phyloP scores from a whole-genome alignment of 2,888 invertebrate genomes.

The Cantharis rustica region DNA sequence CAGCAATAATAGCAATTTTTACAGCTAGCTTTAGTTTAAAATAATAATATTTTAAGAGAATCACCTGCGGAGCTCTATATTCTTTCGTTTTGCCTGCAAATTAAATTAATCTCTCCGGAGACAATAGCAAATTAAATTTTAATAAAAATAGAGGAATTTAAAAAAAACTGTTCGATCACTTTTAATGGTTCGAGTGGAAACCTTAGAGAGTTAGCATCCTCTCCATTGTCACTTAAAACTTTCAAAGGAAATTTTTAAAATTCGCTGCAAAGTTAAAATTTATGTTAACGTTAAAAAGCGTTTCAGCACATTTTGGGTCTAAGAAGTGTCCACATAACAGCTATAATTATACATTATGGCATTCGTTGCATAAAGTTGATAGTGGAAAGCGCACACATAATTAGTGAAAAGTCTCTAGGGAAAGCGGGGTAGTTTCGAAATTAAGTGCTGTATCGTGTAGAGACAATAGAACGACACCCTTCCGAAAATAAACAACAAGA shows the following conservation, averaged over 20 bases:
- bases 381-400: constrained; percentile 1
- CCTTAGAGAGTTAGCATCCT: not conserved
- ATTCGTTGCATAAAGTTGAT: not conserved
- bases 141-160: too few species aligned
- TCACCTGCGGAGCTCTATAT: too few species aligned
- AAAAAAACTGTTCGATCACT: not conserved
- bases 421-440: not conserved
- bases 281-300: not conserved
- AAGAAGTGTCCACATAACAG: constrained; percentile 1
- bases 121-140: too few species aligned
- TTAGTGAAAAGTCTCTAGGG: constrained; percentile 7
- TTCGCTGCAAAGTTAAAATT: not conserved
- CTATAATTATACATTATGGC: not conserved
- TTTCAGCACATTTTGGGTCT: not conserved
- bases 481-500: not conserved
- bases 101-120: too few species aligned
- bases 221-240: not conserved
- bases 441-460: constrained; percentile 17
- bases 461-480: not conserved
- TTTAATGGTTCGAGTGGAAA: not conserved
- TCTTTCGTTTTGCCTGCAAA: too few species aligned
- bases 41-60: too few species aligned
- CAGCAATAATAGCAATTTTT: too few species aligned
- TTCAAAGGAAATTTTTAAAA: not conserved
- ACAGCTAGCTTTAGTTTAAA: too few species aligned